Base-by-base conservation (phyloP, 2,797 vertebrate species). In the Buphagus erythrorhynchus region DNA sequence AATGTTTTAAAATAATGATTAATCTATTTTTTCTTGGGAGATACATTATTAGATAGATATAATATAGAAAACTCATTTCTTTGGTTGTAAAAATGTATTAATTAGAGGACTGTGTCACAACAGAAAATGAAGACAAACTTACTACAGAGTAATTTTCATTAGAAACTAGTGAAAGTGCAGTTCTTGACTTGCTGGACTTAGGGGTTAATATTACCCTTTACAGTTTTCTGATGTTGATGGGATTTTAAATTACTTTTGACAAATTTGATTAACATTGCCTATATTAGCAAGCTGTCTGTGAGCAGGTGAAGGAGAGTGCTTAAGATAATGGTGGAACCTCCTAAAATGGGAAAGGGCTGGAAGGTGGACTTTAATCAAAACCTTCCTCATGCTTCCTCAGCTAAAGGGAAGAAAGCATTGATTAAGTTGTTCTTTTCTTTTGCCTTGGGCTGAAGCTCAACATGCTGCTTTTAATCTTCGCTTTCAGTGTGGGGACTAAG, bases 1-100 rank as follows among this genome's bases (percentile, higher is more conserved):
- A 49, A 16, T 48, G 28, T 75, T 94, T 92, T 72, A 91, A 90
- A 95, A 75, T 71, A 93, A 74, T 54, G 29, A 86, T 88, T 68
- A 45, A 72, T 80, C 69, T 88, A 7, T 14, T 90, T 94, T 90
- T 86, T 80, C 58, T 85, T 83, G 45, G 51, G 73, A 83, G 54
- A 83, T 68, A 15, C 11, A 80, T 83, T 71, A 63, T 86, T 54
- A 89, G 91, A 49, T 65, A 92, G 75, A 58, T 72, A 77, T 15
- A 61, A 80, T 35, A 74, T 55, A 68, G 68, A 80, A 91, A 93
- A 81, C 21, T 75, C 58, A 84, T 95, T 95, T 52, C 48, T 94
- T 91, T 33, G 28, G 13, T 52, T 78, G 51, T 87, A 94, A 88
- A 92, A 92, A 48, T 25, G 3, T 61, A 89, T 92, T 92, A 83